Evolutionary conservation across 2,797 vertebrate genomes (phyloP), one percentile per base, ranked within the genome.

Genomic region (Lemur catta): DNA sequence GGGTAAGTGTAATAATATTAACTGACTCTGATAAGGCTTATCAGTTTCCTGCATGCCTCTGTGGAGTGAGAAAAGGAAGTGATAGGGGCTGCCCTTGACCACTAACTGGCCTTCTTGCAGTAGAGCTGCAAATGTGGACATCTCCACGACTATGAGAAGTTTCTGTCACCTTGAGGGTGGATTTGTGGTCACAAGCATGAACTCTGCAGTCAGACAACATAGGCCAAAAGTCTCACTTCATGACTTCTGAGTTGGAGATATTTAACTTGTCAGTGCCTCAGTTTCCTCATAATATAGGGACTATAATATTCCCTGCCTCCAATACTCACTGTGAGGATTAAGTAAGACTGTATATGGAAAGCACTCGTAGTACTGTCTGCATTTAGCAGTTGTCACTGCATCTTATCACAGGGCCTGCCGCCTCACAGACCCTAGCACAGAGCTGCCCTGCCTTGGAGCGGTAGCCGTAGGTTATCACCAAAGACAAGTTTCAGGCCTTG

Each of bases 361-460:
- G 30, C 63, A 11, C 43, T 63, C 26, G 0, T 20, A 11, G 5
- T 50, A 15, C 26, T 7, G 30, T 74, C 43, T 65, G n/a, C 30
- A n/a, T 7, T 0, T 9, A 48, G 24, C 28, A n/a, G 15, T 38
- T 33, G 38, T 65, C 80, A 11, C 48, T 50, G 4, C 0, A 0
- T 50, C 14, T 33, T 33, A 7, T 50, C 20, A 14, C 1, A 28
- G 57, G 69, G 20, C 61, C 59, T 28, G 0, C 8, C 26, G 8
- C 46, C 43, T 93, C 2, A 0, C 1, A 48, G 61, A 7, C 33
- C 4, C 8, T 9, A 24, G 6, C 67, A 28, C 7, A 2, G 30
- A n/a, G 26, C 33, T 7, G 43, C 0, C 9, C 55, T 59, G 46
- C 57, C 76, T 48, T 26, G 24, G 9, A 65, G 20, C 33, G 46